Conservation (phyloP, 2,113 vertebrate species). For the Camelus dromedarius region DNA sequence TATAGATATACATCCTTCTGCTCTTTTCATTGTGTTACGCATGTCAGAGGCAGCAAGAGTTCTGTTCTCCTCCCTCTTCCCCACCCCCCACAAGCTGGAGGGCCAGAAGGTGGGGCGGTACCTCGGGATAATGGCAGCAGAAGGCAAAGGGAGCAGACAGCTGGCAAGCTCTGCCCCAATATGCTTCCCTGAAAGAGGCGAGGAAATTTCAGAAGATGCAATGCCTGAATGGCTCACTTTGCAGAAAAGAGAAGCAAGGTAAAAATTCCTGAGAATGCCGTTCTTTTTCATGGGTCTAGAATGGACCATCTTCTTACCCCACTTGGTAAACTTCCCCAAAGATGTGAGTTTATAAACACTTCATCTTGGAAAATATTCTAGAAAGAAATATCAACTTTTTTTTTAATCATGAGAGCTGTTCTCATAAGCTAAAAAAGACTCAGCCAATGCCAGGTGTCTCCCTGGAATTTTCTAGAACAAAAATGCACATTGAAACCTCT, state of each 20-base stretch:
- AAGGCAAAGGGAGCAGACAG: conserved; percentile 99
- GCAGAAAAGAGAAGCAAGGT: conserved; percentile 96
- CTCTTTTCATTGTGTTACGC: conserved; percentile 82
- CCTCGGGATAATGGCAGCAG: conserved; percentile 99
- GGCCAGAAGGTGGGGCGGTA: conserved; percentile 99
- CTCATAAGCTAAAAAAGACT: conserved; percentile 38
- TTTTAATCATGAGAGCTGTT: neutral
- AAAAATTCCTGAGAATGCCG: conserved; percentile 95
- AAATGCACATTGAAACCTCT: conserved; percentile 52
- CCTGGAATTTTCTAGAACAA: conserved; percentile 70
- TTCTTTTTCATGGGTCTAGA: conserved; percentile 87
- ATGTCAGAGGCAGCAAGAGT: conserved; percentile 71
- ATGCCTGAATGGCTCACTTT: conserved; percentile 95
- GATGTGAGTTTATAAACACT: neutral
- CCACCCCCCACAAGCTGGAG: conserved; percentile 92
- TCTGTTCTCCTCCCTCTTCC: conserved; percentile 70
- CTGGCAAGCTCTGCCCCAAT: conserved; percentile 99
- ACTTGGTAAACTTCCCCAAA: conserved; percentile 14
- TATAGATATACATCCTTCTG: conserved; percentile 74
- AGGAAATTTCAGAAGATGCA: conserved; percentile 98
- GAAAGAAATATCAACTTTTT: conserved; percentile 57
- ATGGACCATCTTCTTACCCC: conserved; percentile 49
- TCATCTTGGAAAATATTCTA: conserved; percentile 50
- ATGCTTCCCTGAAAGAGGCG: conserved; percentile 99
- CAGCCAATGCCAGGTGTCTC: conserved; percentile 65